phyloP scores from a whole-genome alignment of 2,797 vertebrate species.

The Phataginus tetradactyla region DNA sequence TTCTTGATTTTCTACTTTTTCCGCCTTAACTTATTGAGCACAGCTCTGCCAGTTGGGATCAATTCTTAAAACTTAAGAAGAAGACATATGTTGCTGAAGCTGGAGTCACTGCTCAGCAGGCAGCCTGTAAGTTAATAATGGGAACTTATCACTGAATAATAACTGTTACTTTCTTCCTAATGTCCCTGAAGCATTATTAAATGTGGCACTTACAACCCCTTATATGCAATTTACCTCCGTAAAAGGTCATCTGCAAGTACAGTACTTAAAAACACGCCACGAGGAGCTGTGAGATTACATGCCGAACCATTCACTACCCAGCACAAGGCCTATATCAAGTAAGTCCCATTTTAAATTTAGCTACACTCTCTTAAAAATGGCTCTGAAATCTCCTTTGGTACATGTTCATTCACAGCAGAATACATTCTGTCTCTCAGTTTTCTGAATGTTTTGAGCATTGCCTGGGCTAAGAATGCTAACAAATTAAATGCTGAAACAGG shows the following conservation, averaged over 20 bases:
- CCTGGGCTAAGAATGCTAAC: not conserved
- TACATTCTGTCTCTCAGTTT: not conserved
- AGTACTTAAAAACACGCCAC: slow-evolving; percentile 59
- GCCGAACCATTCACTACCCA: slow-evolving; percentile 5
- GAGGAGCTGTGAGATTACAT: not conserved
- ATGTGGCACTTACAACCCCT: slow-evolving; percentile 31
- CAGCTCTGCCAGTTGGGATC: not conserved
- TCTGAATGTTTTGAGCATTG: not conserved
- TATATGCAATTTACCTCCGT: slow-evolving; percentile 62
- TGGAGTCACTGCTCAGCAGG: slow-evolving; percentile 18
- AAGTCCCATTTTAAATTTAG: not conserved
- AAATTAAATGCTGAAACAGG: not conserved
- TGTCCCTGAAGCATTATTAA: slow-evolving; percentile 68
- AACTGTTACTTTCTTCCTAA: slow-evolving; percentile 65
- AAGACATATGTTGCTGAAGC: slow-evolving; percentile 38
- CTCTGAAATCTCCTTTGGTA: not conserved
- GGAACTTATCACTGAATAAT: slow-evolving; percentile 28
- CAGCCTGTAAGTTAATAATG: slow-evolving; percentile 69
- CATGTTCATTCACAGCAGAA: not conserved
- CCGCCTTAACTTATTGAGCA: not conserved
- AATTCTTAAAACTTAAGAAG: slow-evolving; percentile 25
- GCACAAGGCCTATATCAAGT: not conserved
- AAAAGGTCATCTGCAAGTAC: slow-evolving; percentile 67
- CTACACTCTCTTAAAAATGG: not conserved
- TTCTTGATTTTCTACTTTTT: not conserved